A percentile compares a stretch with the other conserved stretches of the same genome.
These are phyloP conservation scores for Oxycera nigricornis DNA, from an alignment of 2,888 invertebrate genomes.

Conservation along the genomic window DNA sequence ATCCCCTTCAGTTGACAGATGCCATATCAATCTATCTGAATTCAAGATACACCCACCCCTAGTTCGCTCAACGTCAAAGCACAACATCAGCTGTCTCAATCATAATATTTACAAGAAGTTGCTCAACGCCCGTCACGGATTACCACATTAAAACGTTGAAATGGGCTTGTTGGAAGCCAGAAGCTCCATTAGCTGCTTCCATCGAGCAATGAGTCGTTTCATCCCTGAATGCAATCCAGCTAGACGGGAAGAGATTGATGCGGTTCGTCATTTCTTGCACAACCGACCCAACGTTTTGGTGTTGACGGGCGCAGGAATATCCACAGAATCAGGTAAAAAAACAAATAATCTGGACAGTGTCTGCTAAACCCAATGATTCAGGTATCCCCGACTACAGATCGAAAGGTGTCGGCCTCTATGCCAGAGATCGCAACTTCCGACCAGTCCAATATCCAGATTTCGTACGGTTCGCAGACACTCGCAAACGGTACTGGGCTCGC, in stretches of 20 bases:
- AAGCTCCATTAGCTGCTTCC: not conserved
- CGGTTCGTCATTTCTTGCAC: not conserved
- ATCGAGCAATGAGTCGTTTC: not conserved
- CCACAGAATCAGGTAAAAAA: conserved; percentile 94
- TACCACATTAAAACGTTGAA: too few relatives aligned
- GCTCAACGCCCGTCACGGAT: too few relatives aligned
- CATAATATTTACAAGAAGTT: too few relatives aligned
- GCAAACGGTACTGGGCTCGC: conserved; percentile 93
- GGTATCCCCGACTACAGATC: conserved; percentile 96
- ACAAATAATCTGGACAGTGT: not conserved
- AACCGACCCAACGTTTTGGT: conserved; percentile 47
- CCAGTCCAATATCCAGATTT: conserved; percentile 90
- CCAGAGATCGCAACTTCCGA: conserved; percentile 75
- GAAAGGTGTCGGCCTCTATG: conserved; percentile 89
- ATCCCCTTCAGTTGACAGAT: too few relatives aligned
- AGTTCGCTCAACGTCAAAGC: too few relatives aligned
- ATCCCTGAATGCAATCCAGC: not conserved
- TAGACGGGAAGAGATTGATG: not conserved
- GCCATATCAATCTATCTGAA: too few relatives aligned
- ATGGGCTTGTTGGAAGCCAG: not conserved
- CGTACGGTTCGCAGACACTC: conserved; percentile 69
- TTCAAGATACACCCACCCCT: too few relatives aligned
- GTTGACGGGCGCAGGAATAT: conserved; percentile 93
- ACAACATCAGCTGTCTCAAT: too few relatives aligned
- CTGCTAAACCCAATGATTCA: conserved; percentile 51